Base-by-base conservation (phyloP, 1,140 invertebrate species). In the Orussus abietinus region DNA sequence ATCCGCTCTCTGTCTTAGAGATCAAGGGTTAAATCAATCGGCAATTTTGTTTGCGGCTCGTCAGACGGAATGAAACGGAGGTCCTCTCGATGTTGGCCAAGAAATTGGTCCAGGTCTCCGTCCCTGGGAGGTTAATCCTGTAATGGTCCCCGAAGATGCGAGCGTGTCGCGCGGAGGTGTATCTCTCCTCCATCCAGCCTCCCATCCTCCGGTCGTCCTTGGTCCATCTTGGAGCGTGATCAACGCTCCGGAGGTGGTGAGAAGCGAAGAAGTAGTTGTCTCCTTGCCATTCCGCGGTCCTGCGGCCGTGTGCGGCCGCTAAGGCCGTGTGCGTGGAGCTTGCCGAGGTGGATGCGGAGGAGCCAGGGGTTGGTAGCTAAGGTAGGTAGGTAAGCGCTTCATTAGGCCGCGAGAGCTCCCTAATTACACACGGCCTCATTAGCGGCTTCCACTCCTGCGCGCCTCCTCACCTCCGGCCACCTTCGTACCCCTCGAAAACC, bases 401-500 rank as follows among this genome's bases (percentile, higher is more conserved):
- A 73, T 73, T 73, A 72, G 68, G 58, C 65, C 67, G 67, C 69
- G 67, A 72, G 69, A 72, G 66, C 67, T 69, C 55, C 68, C 68
- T 73, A 73, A 72, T 73, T 73, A 72, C 69, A 72, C 64, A 69
- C 62, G 65, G 66, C 52, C 70, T 73, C 66, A 71, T 73, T 73
- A 73, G 66, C 66, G 58, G 62, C 66, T 66, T 55, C 61, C 51
- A 61, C 55, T 62, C 51, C 45, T 31, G 39, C 37, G 26, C 41
- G 44, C 49, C 44, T 47, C 42, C 39, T 49, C 14, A 17, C 15
- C 28, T 42, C 42, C 53, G n/a, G n/a, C n/a, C 51, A 45, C 46
- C 18, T 33, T 25, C 34, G 10, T 21, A 11, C 17, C 35, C 43
- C 45, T 38, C 47, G 30, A 39, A 29, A 47, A 50, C 28, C 47